Conservation (phyloP, 2,113 vertebrate genomes). For the Poeciliopsis prolifica region DNA sequence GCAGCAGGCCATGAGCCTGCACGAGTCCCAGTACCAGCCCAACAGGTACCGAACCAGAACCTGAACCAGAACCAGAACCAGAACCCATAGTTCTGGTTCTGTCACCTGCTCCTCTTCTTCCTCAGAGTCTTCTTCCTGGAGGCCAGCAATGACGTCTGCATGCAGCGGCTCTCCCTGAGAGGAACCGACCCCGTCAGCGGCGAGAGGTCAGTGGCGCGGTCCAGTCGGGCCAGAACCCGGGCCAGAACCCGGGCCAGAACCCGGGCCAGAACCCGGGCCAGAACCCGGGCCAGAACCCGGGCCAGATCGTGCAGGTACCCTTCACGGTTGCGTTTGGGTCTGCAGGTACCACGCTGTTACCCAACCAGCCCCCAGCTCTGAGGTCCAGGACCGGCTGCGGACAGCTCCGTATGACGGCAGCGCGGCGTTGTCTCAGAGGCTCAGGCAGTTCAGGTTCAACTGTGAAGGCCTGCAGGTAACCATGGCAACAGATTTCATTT, state of each 20-base stretch:
- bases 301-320: not conserved
- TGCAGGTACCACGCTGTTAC: constrained; percentile 86
- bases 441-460: constrained; percentile 75
- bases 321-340: not conserved
- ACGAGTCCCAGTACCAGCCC: constrained; percentile 64
- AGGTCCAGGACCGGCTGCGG: constrained; percentile 83
- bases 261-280: not conserved
- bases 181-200: constrained; percentile 86
- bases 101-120: not conserved
- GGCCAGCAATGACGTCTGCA: constrained; percentile 80
- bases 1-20: constrained; percentile 48
- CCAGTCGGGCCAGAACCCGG: too few species aligned
- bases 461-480: constrained; percentile 47
- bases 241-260: too few species aligned
- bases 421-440: constrained; percentile 4
- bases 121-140: constrained; percentile 90
- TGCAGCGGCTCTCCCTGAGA: constrained; percentile 85
- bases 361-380: constrained; percentile 79
- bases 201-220: constrained; percentile 78
- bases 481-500: not conserved
- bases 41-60: constrained; percentile 82
- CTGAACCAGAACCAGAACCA: not conserved
- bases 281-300: too few species aligned
- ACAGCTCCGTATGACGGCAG: constrained; percentile 78
- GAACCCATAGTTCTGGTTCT: not conserved